Conservation (phyloP, 1,140 invertebrate genomes). For the Laupala kohalensis region DNA sequence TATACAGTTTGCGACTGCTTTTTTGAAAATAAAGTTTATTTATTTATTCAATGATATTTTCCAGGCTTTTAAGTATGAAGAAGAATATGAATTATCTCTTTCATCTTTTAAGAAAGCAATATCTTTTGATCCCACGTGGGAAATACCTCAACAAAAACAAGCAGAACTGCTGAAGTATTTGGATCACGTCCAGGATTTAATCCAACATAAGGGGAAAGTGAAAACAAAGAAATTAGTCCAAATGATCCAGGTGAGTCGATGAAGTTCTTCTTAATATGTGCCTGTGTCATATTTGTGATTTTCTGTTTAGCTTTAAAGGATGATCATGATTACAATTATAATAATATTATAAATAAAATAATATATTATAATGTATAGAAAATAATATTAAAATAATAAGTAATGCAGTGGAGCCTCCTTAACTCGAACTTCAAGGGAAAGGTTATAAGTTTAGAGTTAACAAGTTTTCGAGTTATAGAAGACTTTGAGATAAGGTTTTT, state of each 20-base stretch:
- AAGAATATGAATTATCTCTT: constrained; percentile 56
- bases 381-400: not conserved
- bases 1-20: too few species aligned
- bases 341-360: not conserved
- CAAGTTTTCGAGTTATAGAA: too few species aligned
- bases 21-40: too few species aligned
- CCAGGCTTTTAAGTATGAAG: constrained; percentile 68
- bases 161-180: constrained; percentile 52
- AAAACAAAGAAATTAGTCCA: constrained; percentile 54
- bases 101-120: constrained; percentile 51
- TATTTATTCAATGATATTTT: too few species aligned
- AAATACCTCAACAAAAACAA: constrained; percentile 43
- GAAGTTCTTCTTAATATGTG: not conserved
- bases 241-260: constrained; percentile 41
- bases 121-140: constrained; percentile 61
- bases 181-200: constrained; percentile 45
- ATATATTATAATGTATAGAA: not conserved
- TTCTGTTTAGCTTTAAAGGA: not conserved
- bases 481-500: too few species aligned
- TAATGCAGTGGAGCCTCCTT: too few species aligned
- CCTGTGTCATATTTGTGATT: not conserved
- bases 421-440: too few species aligned
- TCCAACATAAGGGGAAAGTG: constrained; percentile 55
- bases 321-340: not conserved
- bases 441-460: too few species aligned